Base-by-base conservation (phyloP, 1,140 invertebrate species). In the Psilanteris sp. region DNA sequence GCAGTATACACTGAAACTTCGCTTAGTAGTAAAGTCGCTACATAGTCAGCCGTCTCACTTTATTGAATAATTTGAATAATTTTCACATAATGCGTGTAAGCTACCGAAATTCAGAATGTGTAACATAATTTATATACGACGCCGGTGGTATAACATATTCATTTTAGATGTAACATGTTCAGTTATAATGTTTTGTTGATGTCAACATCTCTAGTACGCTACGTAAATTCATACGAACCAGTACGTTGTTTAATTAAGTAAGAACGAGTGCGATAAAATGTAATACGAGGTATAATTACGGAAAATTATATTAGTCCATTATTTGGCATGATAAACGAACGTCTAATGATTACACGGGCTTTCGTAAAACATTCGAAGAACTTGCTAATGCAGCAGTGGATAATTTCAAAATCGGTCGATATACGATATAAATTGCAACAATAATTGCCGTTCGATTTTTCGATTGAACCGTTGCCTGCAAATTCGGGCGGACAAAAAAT, bases 51-150 rank as follows among this genome's bases (percentile, higher is more conserved):
- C 71, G 55, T 61, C 61, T 39, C 11, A 64, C 61, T 67, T 74
- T 66, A 74, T 74, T 74, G 70, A 67, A 74, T 74, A 66, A 74
- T 74, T 74, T 67, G 70, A 74, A 74, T 74, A 74, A 74, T 74
- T 61, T 66, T 61, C 70, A 37, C 34, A 67, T 74, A 74, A 66
- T 74, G 36, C 52, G 9, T 59, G 59, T 66, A 66, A 74, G 31
- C 32, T 36, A 34, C 43, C 52, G 20, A 57, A 59, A 59, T 73
- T 52, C 14, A 27, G 52, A 29, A 57, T 59, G 31, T 29, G 52
- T 8, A 34, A 52, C 59, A 29, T 66, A 66, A 66, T 66, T 74
- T 67, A 61, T 74, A 46, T 43, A 36, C 37, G 44, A 32, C 41
- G 1, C 16, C 22, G 36, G 24, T 0, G 32, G 4, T 29, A 10